Percentiles rank a stretch among this genome's conserved stretches.
Conservation (phyloP, 2,113 vertebrate species). For the Psittacus erithacus region DNA sequence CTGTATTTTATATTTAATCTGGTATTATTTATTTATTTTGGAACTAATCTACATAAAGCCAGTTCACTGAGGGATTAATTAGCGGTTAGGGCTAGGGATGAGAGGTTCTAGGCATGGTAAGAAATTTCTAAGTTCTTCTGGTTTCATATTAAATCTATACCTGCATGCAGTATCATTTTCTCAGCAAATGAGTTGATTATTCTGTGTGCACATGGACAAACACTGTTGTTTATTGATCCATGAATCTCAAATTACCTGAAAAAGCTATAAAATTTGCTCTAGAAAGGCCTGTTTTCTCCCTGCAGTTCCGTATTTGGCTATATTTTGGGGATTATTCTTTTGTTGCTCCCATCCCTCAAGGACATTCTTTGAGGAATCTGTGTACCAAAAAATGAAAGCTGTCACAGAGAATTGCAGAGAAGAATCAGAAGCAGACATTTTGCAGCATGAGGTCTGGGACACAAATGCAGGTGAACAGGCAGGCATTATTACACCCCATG, state of each 20-base stretch:
- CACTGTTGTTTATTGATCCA: background rate
- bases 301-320: background rate
- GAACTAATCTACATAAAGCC: background rate
- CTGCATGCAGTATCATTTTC: background rate
- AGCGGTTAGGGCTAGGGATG: background rate
- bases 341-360: background rate
- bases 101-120: background rate
- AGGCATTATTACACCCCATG: background rate
- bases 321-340: background rate
- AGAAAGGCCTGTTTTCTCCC: background rate
- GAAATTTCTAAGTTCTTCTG: background rate
- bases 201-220: background rate
- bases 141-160: background rate
- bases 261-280: background rate
- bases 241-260: background rate
- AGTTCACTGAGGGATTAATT: background rate
- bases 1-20: background rate
- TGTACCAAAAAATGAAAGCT: background rate
- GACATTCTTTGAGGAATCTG: background rate
- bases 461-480: background rate
- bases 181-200: background rate
- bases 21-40: background rate
- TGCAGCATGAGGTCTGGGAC: background rate
- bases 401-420: background rate
- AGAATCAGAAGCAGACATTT: background rate